Evolutionary conservation across 2,113 vertebrate species (phyloP).

Genomic region (Pycnonotus jocosus): DNA sequence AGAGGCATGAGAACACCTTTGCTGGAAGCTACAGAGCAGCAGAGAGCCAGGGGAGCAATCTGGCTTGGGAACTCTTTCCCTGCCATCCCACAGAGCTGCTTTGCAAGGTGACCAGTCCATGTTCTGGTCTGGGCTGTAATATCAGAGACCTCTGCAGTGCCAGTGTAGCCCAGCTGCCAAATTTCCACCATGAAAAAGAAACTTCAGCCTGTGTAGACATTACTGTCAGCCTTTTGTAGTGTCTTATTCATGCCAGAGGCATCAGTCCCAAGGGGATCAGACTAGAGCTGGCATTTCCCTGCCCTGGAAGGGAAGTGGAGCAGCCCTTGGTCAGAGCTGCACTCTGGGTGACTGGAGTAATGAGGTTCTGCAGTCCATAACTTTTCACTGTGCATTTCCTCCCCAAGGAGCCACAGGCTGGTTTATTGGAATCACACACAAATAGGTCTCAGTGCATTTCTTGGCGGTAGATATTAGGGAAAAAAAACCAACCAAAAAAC

Average conservation of each 20-base stretch:
- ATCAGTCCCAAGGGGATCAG: background rate
- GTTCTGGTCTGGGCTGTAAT: accelerated
- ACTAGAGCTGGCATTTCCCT: background rate
- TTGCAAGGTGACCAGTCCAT: background rate
- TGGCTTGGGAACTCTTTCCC: background rate
- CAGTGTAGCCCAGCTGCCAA: background rate
- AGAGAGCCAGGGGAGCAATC: background rate
- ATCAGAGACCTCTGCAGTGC: background rate
- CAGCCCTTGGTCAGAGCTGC: background rate
- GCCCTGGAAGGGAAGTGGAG: background rate
- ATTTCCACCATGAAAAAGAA: background rate
- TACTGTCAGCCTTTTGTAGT: background rate
- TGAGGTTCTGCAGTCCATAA: background rate
- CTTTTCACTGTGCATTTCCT: background rate
- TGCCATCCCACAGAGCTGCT: background rate
- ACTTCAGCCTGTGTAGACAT: background rate
- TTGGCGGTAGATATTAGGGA: accelerated
- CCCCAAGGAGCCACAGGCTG: background rate
- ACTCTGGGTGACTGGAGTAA: background rate
- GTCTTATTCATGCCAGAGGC: background rate
- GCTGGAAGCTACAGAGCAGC: background rate
- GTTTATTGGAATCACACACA: background rate
- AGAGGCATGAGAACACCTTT: background rate
- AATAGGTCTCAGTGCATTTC: background rate
- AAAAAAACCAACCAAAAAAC: background rate